A percentile compares a stretch with the other conserved stretches of the same genome.
Conservation (phyloP, 2,888 invertebrate genomes). For the Strigamia crassipes region DNA sequence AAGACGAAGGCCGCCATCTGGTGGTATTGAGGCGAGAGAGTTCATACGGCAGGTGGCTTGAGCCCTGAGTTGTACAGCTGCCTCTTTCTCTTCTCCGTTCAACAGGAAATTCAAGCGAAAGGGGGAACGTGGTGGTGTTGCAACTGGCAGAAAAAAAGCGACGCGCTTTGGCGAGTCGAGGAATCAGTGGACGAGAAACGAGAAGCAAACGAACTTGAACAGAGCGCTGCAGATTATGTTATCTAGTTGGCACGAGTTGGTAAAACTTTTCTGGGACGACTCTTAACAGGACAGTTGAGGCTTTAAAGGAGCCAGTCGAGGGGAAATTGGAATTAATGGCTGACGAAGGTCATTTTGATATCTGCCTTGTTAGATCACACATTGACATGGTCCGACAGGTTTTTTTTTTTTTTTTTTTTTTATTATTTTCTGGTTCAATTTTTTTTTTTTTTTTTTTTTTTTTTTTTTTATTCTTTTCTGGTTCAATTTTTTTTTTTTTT, state of each 20-base stretch:
- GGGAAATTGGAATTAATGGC: conserved; percentile 4
- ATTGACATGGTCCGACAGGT: neutral
- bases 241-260: conserved; percentile 26
- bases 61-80: conserved; percentile 23
- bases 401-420: conserved; percentile 1
- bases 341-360: conserved; percentile 18
- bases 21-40: conserved; percentile 27
- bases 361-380: neutral
- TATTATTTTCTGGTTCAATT: neutral
- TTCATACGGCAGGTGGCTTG: conserved; percentile 26
- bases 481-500: neutral
- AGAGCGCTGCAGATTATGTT: conserved; percentile 17
- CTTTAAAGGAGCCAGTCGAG: conserved; percentile 7
- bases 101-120: conserved; percentile 14
- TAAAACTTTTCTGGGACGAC: neutral
- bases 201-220: conserved; percentile 27
- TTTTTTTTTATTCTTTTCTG: neutral
- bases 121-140: neutral
- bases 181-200: conserved; percentile 30
- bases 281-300: neutral
- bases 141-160: conserved; percentile 23
- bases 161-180: conserved; percentile 30
- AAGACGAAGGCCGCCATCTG: conserved; percentile 30
- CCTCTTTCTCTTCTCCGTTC: conserved; percentile 10
- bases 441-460: neutral